phyloP scores from a whole-genome alignment of 2,797 vertebrate species.

The Sitta carolinensis region DNA sequence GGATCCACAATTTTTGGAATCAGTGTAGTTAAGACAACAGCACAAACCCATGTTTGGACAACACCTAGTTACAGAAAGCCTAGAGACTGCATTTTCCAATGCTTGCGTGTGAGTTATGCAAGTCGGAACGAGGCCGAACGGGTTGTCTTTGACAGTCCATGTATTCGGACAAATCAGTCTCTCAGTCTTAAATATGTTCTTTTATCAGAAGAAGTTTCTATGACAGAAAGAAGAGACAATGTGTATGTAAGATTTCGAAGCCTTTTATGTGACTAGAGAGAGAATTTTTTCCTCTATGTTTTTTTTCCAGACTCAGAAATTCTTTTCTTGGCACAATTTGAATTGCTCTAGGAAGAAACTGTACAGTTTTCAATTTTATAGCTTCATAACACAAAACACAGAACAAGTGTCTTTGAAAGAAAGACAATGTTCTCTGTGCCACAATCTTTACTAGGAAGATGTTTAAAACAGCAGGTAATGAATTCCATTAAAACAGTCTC shows the following conservation, averaged over 20 bases:
- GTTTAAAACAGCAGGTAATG: background rate
- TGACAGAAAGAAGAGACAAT: background rate
- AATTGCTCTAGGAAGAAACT: background rate
- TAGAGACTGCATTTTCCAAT: background rate
- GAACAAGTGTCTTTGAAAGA: background rate
- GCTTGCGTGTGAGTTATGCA: background rate
- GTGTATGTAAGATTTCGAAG: background rate
- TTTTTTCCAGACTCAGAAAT: background rate
- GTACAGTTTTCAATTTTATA: background rate
- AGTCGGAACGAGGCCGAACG: background rate
- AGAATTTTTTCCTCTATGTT: background rate
- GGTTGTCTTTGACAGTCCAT: background rate
- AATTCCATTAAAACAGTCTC: background rate
- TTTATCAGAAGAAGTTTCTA: background rate
- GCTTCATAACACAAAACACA: background rate
- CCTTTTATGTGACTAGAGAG: background rate
- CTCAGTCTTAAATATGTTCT: background rate
- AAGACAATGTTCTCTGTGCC: background rate
- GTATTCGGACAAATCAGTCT: background rate
- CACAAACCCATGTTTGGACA: background rate
- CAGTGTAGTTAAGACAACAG: background rate
- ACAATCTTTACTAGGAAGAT: background rate
- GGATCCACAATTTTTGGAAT: background rate
- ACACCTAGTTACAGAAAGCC: constrained; percentile 42
- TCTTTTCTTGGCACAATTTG: background rate